These are phyloP conservation scores for Rotaria socialis DNA, from an alignment of 2,888 invertebrate genomes.

Conservation along the genomic window DNA sequence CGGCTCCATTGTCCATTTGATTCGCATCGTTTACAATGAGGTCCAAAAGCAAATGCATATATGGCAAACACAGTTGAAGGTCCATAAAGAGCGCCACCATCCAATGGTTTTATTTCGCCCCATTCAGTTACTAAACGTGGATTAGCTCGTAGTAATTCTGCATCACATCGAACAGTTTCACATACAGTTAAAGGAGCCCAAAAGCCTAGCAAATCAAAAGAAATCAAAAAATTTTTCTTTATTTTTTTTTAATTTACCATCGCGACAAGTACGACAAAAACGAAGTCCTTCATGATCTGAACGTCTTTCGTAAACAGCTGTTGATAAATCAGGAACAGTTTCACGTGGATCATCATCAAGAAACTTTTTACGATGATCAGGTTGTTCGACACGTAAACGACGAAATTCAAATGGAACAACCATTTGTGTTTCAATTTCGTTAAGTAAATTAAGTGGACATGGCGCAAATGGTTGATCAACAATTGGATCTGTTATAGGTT, in stretches of 20 bases:
- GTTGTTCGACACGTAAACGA: slow-evolving; percentile 24
- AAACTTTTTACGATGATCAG: neutral
- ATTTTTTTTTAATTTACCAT: neutral
- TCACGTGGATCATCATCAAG: neutral
- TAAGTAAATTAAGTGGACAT: neutral
- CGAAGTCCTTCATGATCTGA: slow-evolving; percentile 2
- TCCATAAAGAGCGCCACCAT: neutral
- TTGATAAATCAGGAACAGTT: neutral
- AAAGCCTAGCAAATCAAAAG: neutral
- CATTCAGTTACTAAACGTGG: slow-evolving; percentile 29
- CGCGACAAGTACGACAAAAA: slow-evolving; percentile 23
- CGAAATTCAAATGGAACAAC: slow-evolving; percentile 37
- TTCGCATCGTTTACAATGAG: slow-evolving; percentile 34
- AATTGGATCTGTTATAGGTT: neutral
- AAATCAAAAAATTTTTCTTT: neutral
- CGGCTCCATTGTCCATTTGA: slow-evolving; percentile 7
- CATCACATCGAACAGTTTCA: slow-evolving; percentile 30
- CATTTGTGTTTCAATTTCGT: slow-evolving; percentile 10
- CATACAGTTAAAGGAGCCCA: slow-evolving; percentile 26
- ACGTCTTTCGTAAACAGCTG: slow-evolving; percentile 31
- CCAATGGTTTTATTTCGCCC: slow-evolving; percentile 27
- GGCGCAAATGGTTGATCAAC: neutral
- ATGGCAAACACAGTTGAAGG: neutral
- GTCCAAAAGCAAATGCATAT: slow-evolving; percentile 20
- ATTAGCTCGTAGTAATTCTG: slow-evolving; percentile 9